phyloP scores from a whole-genome alignment of 1,140 invertebrate genomes.

The Drosophila dunni region DNA sequence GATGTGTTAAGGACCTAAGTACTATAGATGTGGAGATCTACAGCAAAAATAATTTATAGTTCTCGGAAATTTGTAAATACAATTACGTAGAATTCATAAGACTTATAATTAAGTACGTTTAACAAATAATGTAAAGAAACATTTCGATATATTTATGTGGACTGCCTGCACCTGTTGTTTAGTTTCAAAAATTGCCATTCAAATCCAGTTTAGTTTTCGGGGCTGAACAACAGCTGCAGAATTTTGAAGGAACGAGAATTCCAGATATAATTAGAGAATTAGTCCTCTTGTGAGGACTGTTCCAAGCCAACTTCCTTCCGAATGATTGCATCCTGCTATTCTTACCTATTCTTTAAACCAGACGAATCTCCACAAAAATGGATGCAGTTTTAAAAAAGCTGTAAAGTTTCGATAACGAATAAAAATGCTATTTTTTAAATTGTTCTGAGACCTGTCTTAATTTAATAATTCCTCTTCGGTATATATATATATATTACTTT shows the following conservation, averaged over 20 bases:
- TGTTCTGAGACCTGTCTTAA: conserved; percentile 30
- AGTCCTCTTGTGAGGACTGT: no score
- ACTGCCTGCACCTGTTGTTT: conserved; percentile 16
- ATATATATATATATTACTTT: conserved; percentile 7
- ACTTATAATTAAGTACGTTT: conserved; percentile 72
- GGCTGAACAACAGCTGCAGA: no score
- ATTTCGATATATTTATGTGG: conserved; percentile 63
- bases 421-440: conserved; percentile 15
- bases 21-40: conserved; percentile 66
- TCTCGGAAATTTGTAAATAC: conserved; percentile 71
- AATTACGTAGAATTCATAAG: conserved; percentile 64
- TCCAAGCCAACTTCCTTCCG: no score
- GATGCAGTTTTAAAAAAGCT: conserved; percentile 16
- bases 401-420: conserved; percentile 20
- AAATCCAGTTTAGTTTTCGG: no score
- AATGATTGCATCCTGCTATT: background rate
- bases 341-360: background rate
- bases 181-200: conserved; percentile 19
- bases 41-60: conserved; percentile 63
- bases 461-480: conserved; percentile 33
- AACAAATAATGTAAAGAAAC: conserved; percentile 57
- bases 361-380: conserved; percentile 15
- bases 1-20: conserved; percentile 59
- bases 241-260: background rate
- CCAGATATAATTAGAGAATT: background rate